These are phyloP conservation scores for Ochlodes sylvanus DNA, from an alignment of 2,888 invertebrate species.

Conservation along the genomic window DNA sequence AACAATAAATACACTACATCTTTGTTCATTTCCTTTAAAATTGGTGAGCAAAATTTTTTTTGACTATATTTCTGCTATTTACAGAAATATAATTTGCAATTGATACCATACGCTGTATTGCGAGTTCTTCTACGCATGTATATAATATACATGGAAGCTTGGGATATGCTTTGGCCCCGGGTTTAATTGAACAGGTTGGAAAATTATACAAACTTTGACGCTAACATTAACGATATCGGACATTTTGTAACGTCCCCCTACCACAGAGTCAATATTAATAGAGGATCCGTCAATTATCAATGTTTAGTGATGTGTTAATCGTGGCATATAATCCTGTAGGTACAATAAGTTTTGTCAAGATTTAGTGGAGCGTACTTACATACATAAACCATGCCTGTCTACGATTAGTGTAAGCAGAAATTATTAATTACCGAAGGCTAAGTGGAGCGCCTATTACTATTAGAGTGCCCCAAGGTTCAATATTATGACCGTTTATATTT, in stretches of 20 bases:
- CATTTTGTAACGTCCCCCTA: constrained; percentile 56
- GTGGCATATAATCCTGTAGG: constrained; percentile 41
- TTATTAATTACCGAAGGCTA: background rate
- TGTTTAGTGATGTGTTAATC: constrained; percentile 77
- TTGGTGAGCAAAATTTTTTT: too few relatives aligned
- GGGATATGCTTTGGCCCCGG: constrained; percentile 49
- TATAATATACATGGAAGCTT: constrained; percentile 14
- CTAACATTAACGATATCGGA: constrained; percentile 59
- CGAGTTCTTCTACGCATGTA: constrained; percentile 50
- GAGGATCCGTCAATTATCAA: constrained; percentile 77
- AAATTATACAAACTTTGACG: constrained; percentile 67
- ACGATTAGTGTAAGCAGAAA: background rate
- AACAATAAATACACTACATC: too few relatives aligned
- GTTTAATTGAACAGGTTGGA: constrained; percentile 60
- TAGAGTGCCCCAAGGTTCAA: background rate
- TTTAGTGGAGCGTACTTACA: background rate
- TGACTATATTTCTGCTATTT: too few relatives aligned
- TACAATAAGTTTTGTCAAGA: constrained; percentile 9
- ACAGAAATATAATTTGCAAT: too few relatives aligned
- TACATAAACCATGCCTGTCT: background rate
- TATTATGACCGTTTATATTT: background rate
- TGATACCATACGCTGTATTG: constrained; percentile 56
- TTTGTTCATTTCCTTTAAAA: too few relatives aligned
- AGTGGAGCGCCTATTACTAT: background rate
- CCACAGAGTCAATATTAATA: constrained; percentile 77